These are phyloP conservation scores for Myzus persicae DNA, from an alignment of 1,140 invertebrate genomes.

Conservation along the genomic window DNA sequence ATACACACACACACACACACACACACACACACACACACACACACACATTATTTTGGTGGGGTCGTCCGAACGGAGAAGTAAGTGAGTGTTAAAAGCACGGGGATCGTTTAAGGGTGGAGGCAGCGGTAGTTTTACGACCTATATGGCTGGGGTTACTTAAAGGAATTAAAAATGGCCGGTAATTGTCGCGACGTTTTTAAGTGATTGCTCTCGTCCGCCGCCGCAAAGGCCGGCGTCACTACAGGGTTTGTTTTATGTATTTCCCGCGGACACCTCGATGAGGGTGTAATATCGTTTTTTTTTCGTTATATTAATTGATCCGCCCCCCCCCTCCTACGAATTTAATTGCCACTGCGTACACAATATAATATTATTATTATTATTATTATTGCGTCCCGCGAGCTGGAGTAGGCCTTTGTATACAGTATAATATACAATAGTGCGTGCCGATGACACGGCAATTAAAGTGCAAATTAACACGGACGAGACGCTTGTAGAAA, in stretches of 20 bases:
- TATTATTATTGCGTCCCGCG: too few relatives aligned
- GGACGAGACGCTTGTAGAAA: not conserved
- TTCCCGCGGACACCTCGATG: constrained; percentile 3
- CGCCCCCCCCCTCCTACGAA: not conserved
- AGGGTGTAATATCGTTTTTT: not conserved
- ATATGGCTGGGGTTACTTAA: not conserved
- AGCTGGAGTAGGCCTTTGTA: not conserved
- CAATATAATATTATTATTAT: not conserved
- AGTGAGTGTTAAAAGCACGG: not conserved
- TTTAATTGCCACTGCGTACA: not conserved
- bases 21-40: not conserved
- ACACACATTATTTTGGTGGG: not conserved
- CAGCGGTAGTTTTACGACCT: not conserved
- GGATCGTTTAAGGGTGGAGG: not conserved
- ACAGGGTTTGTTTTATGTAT: constrained; percentile 40
- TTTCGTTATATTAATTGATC: not conserved
- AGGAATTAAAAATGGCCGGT: constrained; percentile 40
- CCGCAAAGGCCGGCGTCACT: not conserved
- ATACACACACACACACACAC: not conserved
- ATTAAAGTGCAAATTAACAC: constrained; percentile 54
- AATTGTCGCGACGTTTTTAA: constrained; percentile 44
- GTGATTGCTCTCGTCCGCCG: not conserved
- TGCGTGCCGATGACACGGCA: constrained; percentile 51
- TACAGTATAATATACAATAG: not conserved
- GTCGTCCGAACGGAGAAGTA: not conserved